Evolutionary conservation across 1,140 invertebrate species (phyloP), one percentile per base, ranked within the genome.

Genomic region (Marisa cornuarietis): DNA sequence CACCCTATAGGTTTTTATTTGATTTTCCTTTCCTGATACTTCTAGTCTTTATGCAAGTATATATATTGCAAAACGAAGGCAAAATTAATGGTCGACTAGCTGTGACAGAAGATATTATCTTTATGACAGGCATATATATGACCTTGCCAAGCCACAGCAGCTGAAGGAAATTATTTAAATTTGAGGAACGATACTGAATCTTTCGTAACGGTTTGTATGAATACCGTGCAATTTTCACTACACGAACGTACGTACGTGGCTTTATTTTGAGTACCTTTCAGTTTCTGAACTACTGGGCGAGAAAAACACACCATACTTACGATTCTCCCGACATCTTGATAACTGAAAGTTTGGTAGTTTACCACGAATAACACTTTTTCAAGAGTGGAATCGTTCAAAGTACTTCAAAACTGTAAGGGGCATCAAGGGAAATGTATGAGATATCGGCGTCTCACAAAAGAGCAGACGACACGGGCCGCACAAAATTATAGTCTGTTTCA

Each of bases 261-360:
- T 7, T 9, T 22, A 9, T 51, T 58, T 13, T 22, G 7, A 73
- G 6, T 42, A 18, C 52, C 22, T 20, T 18, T 51, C 14, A 16
- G 31, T 8, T 14, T 51, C 11, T 51, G 22, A 11, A 49, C 42
- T 20, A 51, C 3, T 49, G 13, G 14, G n/a, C 1, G 62, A 20
- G 61, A 16, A 62, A 69, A 76, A 63, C 8, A 8, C 63, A 31
- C 26, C 8, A 58, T 79, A 84, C 83, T 84, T 83, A 84, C 83
- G 83, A 85, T 79, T 84, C 83, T n/a, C 79, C 83, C 18, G 83
- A 81, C 83, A 85, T 85, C 31, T 22, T 85, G 26, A n/a, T n/a
- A 51, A 42, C 24, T 72, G 16, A 9, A 4, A n/a, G 0, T 71
- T 42, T 0, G 52, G 51, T 14, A 72, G 42, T 18, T 63, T 26